Evolutionary conservation across 1,140 invertebrate genomes (phyloP), one percentile per base, ranked within the genome.

Genomic region (Drepana arcuata): DNA sequence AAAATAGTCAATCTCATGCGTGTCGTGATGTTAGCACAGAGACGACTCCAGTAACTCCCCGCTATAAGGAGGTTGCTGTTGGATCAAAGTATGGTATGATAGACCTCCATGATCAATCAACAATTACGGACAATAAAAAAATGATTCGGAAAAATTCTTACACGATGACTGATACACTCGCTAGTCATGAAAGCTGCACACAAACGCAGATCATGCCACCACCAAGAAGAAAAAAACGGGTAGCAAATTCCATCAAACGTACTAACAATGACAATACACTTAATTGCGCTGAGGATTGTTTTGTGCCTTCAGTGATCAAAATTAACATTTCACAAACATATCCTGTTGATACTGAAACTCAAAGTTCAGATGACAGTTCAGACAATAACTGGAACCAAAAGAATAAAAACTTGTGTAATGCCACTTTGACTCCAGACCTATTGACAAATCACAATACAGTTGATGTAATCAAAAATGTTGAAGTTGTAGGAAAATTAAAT

Each of bases 311-410:
- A 16, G 61, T 82, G 9, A 83, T 86, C 16, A 86, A 83, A 38
- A 87, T 86, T 18, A 86, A 86, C 41, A 85, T 86, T 42, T 83
- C 84, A 2, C 81, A 85, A 29, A 63, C 72, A 37, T 84, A 79
- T 56, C 36, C 68, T 11, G 37, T 55, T 10, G 77, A 79, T 45
- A 50, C 63, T 5, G 80, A 80, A 15, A 70, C 77, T 42, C 53
- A 60, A 27, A 64, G 71, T 48, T 83, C 84, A 16, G 79, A 78
- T 39, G 75, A 83, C 44, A 71, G 71, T 54, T 39, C 33, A 14
- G 48, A 50, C 15, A 41, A 31, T 61, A n/a, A n/a, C 21, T 15
- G 14, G 43, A 33, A 63, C 13, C 33, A 41, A 49, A 56, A 44
- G 24, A 77, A 63, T 39, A 73, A 75, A 47, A 70, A 74, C 38